phyloP scores from a whole-genome alignment of 2,797 vertebrate species.

The Parambassis ranga region DNA sequence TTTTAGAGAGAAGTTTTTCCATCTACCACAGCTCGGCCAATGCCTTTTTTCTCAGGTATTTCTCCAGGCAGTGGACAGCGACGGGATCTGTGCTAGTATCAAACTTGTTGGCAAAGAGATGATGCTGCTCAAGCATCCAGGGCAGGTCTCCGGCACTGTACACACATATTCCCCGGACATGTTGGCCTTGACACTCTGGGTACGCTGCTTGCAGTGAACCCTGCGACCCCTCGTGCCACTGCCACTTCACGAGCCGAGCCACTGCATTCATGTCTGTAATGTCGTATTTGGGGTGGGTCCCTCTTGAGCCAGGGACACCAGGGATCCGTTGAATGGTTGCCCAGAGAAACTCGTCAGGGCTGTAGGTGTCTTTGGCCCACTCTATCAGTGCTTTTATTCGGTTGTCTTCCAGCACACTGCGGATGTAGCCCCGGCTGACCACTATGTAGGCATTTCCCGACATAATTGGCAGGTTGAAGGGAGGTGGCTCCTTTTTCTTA shows the following conservation, averaged over 20 bases:
- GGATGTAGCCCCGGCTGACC: constrained; percentile 80
- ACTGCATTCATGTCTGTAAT: constrained; percentile 84
- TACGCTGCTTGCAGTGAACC: constrained; percentile 76
- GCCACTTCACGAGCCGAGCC: constrained; percentile 89
- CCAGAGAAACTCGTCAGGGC: constrained; percentile 91
- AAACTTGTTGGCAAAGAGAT: constrained; percentile 94
- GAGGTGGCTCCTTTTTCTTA: constrained; percentile 74
- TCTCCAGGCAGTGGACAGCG: constrained; percentile 87
- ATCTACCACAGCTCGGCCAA: constrained; percentile 38
- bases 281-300: constrained; percentile 82
- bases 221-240: constrained; percentile 79
- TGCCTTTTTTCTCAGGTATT: constrained; percentile 84
- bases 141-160: constrained; percentile 88
- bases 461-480: constrained; percentile 81
- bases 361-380: constrained; percentile 90
- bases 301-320: constrained; percentile 80
- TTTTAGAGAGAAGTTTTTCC: background rate
- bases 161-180: constrained; percentile 83
- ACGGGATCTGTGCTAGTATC: constrained; percentile 81
- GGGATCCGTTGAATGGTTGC: constrained; percentile 89
- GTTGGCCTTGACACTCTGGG: constrained; percentile 81
- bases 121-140: constrained; percentile 86
- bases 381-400: constrained; percentile 77
- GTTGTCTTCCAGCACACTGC: constrained; percentile 74
- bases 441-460: constrained; percentile 91